Percentiles rank a stretch among this genome's conserved stretches.
Conservation (phyloP, 2,888 invertebrate species). For the Poecilobothrus nobilitatus region DNA sequence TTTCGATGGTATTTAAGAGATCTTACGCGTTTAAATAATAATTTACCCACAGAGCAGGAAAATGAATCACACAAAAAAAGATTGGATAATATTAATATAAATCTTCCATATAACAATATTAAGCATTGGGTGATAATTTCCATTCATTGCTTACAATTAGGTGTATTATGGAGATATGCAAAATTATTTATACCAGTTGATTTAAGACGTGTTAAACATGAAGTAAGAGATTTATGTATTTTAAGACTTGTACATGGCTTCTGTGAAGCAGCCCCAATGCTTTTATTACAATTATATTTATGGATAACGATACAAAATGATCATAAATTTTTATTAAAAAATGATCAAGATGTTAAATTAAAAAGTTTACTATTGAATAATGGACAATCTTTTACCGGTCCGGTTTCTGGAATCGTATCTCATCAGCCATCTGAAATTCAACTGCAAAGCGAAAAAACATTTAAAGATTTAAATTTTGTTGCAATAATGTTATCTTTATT, state of each 20-base stretch:
- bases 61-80: constrained; percentile 15
- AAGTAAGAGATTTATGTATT: constrained; percentile 66
- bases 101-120: not conserved
- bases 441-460: constrained; percentile 45
- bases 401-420: constrained; percentile 21
- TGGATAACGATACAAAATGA: constrained; percentile 47
- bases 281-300: constrained; percentile 71
- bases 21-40: constrained; percentile 12
- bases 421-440: constrained; percentile 25
- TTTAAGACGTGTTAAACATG: constrained; percentile 70
- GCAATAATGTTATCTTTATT: constrained; percentile 74
- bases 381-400: constrained; percentile 20
- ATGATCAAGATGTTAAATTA: constrained; percentile 29
- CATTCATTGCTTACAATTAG: constrained; percentile 59
- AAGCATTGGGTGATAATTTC: not conserved
- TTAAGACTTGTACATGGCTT: constrained; percentile 78
- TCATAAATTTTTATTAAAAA: constrained; percentile 25
- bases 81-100: constrained; percentile 9
- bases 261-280: constrained; percentile 80
- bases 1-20: constrained; percentile 60
- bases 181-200: constrained; percentile 77
- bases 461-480: constrained; percentile 69
- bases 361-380: constrained; percentile 23
- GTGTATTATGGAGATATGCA: constrained; percentile 74
- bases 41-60: not conserved